Base-by-base conservation (phyloP, 37 sponge, comb jelly and placozoan species). In the Theonella swinhoei region DNA sequence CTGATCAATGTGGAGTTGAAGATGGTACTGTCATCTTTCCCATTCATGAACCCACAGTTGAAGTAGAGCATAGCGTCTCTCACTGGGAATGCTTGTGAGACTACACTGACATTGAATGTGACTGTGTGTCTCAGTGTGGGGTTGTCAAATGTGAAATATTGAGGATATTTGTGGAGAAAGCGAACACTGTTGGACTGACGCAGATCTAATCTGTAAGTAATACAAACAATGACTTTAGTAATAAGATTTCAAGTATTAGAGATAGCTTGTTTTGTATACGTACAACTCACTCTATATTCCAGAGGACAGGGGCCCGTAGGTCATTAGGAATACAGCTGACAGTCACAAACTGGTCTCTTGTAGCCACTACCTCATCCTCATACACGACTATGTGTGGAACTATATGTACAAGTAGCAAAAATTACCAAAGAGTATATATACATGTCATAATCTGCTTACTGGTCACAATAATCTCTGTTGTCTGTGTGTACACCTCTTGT, bases 301-400 rank as follows among this genome's bases (percentile, higher is more conserved):
- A 80, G 33, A 43, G 38, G 24, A 80, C 81, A 31, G 81, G 71
- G 31, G 81, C 81, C 22, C 22, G 33, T 11, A 54, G 26, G 35
- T 80, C 71, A 69, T 43, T 80, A 1, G 81, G 81, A 9, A 68
- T 40, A 42, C 81, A 80, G 28, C 34, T 68, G 47, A 80, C 39
- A 23, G 68, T 80, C 25, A 80, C 81, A 24, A 11, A 19, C 17
- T 54, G 4, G 28, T 42, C 72, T 23, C 31, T 25, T 69, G 11
- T 22, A 3, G 35, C 81, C 68, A 42, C 39, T 54, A 80, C 81
- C 1, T 19, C 31, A 1, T 4, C 33, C 20, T 76, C 77, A 25
- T 28, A 76, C 77, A 35, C 36, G 11, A 59, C n/a, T 9, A 79
- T 31, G 24, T 72, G 23, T 35, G 73, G 73, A 72, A 72, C 73